A percentile compares a stretch with the other conserved stretches of the same genome.
phyloP scores from a whole-genome alignment of 2,113 vertebrate species.

The Baryphthengus martii region DNA sequence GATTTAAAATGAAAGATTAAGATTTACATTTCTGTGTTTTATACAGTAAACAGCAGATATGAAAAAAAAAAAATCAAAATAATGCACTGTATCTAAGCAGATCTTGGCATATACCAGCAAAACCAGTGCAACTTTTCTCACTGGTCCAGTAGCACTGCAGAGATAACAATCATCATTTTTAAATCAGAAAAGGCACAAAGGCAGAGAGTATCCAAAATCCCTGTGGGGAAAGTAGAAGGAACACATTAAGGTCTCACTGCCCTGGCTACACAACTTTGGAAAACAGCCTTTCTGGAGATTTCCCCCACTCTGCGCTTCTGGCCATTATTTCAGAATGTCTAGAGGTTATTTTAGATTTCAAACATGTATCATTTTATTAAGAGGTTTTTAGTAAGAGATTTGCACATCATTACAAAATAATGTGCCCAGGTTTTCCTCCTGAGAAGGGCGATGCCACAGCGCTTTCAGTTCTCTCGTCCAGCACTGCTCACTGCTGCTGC shows the following conservation, averaged over 20 bases:
- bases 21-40: background rate
- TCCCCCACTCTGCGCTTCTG: background rate
- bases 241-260: background rate
- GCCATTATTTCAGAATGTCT: background rate
- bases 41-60: background rate
- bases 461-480: background rate
- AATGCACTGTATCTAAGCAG: background rate
- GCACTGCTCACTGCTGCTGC: background rate
- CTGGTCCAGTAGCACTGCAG: fast-evolving
- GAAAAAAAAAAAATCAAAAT: background rate
- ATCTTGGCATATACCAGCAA: background rate
- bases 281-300: background rate
- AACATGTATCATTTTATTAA: too few relatives aligned
- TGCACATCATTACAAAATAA: too few relatives aligned
- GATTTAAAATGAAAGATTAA: background rate
- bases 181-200: background rate
- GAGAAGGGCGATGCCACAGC: background rate
- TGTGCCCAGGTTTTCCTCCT: too few relatives aligned
- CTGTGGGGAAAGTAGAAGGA: background rate
- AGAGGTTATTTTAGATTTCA: background rate
- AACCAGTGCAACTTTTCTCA: background rate
- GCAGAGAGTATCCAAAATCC: background rate
- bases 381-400: background rate
- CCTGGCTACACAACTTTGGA: fast-evolving
- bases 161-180: background rate